Evolutionary conservation across 2,797 vertebrate species (phyloP).

Genomic region (Gobionotothen gibberifrons): DNA sequence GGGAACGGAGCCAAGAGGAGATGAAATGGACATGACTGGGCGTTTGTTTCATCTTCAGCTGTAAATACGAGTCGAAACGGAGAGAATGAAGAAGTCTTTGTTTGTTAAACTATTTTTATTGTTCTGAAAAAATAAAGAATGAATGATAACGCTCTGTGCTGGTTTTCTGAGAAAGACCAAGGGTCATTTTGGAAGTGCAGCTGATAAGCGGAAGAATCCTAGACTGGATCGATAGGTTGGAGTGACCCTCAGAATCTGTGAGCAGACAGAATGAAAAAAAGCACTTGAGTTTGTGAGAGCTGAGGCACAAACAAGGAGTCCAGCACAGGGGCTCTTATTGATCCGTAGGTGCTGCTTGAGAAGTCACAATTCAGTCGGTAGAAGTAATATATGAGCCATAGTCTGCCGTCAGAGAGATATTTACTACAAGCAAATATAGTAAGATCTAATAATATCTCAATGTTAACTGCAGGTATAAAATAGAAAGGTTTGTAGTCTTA

Average conservation of each 20-base stretch:
- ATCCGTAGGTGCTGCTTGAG: constrained; percentile 31
- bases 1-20: constrained; percentile 81
- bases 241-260: constrained; percentile 44
- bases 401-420: not conserved
- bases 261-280: constrained; percentile 27
- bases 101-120: constrained; percentile 90
- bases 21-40: constrained; percentile 75
- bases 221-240: constrained; percentile 47
- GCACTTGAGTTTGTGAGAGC: constrained; percentile 19
- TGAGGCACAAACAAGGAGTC: not conserved
- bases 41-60: constrained; percentile 80
- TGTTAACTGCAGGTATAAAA: constrained; percentile 10
- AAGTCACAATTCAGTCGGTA: constrained; percentile 17
- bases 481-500: not conserved
- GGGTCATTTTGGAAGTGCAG: constrained; percentile 1
- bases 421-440: not conserved
- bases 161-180: not conserved
- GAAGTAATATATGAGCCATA: constrained; percentile 12
- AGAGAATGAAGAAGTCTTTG: constrained; percentile 86
- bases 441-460: not conserved
- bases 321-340: constrained; percentile 37
- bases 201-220: constrained; percentile 35
- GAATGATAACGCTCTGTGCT: constrained; percentile 19
- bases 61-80: constrained; percentile 82
- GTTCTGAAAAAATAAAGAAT: constrained; percentile 80